phyloP scores from a whole-genome alignment of 2,797 vertebrate genomes.

The Galago senegalensis region DNA sequence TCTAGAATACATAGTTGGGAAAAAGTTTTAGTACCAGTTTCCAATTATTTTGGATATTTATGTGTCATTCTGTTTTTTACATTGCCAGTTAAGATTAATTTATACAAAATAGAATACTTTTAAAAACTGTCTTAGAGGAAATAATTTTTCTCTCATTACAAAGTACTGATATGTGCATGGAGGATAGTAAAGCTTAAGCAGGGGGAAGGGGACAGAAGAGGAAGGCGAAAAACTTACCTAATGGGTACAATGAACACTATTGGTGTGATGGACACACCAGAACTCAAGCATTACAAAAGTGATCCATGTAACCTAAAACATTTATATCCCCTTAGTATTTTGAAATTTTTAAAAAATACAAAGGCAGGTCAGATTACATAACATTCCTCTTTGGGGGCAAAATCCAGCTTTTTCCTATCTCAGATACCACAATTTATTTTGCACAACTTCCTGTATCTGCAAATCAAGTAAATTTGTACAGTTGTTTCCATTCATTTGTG shows the following conservation, averaged over 20 bases:
- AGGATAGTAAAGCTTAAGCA: not conserved
- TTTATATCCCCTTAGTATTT: not conserved
- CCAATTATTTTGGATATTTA: not conserved
- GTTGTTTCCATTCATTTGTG: not conserved
- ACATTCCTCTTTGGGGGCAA: not conserved
- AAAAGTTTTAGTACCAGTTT: not conserved
- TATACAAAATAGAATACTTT: not conserved
- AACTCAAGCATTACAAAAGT: not conserved
- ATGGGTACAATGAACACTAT: not conserved
- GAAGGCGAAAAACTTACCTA: not conserved
- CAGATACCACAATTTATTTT: not conserved
- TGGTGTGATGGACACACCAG: not conserved
- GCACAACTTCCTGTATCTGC: not conserved
- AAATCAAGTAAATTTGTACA: not conserved
- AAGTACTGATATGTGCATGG: not conserved
- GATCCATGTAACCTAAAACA: not conserved
- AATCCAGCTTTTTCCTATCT: not conserved
- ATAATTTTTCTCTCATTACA: not conserved
- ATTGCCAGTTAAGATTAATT: not conserved
- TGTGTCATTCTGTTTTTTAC: not conserved
- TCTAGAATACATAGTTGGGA: not conserved
- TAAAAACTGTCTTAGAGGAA: not conserved
- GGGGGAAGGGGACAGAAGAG: fast-evolving
- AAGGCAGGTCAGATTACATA: not conserved
- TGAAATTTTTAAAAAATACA: not conserved